phyloP scores from a whole-genome alignment of 2,113 vertebrate genomes.

The Tragelaphus imberbis region DNA sequence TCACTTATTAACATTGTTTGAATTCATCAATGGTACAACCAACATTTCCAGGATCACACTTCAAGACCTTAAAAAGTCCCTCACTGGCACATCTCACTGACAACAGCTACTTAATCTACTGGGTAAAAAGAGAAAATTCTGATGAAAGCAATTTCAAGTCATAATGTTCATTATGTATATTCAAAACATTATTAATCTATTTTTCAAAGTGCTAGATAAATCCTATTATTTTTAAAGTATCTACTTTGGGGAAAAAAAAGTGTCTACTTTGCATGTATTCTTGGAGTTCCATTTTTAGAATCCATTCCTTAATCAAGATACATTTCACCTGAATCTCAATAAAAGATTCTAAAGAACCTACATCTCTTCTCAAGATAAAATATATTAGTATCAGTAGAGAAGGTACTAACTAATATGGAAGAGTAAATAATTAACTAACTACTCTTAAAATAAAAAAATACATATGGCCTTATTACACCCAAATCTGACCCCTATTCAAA shows the following conservation, averaged over 20 bases:
- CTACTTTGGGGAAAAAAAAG: background rate
- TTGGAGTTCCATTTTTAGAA: background rate
- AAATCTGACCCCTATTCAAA: background rate
- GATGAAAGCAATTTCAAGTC: background rate
- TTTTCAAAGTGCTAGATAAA: background rate
- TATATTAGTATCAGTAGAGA: background rate
- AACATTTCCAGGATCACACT: background rate
- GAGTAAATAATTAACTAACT: background rate
- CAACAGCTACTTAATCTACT: background rate
- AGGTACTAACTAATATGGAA: background rate
- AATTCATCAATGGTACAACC: background rate
- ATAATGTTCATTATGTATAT: background rate
- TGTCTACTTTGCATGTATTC: background rate
- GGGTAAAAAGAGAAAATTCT: background rate
- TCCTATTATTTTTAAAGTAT: background rate
- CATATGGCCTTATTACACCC: background rate
- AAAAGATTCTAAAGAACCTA: background rate
- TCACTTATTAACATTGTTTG: background rate
- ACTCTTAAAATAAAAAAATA: background rate
- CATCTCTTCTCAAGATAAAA: background rate
- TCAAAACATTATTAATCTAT: background rate
- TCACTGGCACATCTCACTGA: background rate
- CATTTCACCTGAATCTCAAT: background rate
- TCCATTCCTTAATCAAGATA: background rate
- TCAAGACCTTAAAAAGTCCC: background rate